Evolutionary conservation across 2,113 vertebrate genomes (phyloP).

Genomic region (Lepus europaeus): DNA sequence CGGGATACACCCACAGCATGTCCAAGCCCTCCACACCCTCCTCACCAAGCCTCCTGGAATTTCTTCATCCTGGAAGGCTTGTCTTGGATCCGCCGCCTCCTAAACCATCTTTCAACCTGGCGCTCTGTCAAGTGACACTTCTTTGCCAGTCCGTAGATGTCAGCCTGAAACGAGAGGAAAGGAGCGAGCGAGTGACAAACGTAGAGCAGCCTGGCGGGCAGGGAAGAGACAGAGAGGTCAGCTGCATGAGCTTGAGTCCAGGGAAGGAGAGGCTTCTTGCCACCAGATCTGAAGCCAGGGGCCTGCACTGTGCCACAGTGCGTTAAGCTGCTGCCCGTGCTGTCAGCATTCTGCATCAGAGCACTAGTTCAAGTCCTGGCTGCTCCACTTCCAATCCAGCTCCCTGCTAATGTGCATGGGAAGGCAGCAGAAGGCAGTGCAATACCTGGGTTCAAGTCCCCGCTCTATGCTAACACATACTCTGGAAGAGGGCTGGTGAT

Average conservation of each 20-base stretch:
- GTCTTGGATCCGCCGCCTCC: constrained; percentile 91
- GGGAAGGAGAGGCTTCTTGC: not conserved
- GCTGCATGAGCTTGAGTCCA: not conserved
- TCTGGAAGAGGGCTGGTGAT: too few species aligned
- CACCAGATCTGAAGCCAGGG: not conserved
- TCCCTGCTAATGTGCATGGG: too few species aligned
- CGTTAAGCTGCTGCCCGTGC: too few species aligned
- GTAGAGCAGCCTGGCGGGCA: not conserved
- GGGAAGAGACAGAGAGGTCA: not conserved
- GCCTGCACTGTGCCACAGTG: not conserved
- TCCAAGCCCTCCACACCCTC: not conserved
- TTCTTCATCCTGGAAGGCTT: constrained; percentile 93
- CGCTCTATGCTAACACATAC: too few species aligned
- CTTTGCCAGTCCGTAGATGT: constrained; percentile 93
- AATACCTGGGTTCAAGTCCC: too few species aligned
- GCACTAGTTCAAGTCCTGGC: too few species aligned
- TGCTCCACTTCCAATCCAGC: too few species aligned
- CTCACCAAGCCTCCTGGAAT: constrained; percentile 96
- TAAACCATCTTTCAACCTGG: constrained; percentile 96
- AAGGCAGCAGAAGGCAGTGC: too few species aligned
- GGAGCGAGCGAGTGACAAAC: not conserved
- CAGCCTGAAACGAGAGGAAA: constrained; percentile 87
- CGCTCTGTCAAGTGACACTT: constrained; percentile 91
- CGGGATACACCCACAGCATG: accelerated
- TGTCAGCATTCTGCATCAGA: too few species aligned